These are phyloP conservation scores for Thalassaphorura encarpata DNA, from an alignment of 1,140 invertebrate genomes.

Conservation along the genomic window DNA sequence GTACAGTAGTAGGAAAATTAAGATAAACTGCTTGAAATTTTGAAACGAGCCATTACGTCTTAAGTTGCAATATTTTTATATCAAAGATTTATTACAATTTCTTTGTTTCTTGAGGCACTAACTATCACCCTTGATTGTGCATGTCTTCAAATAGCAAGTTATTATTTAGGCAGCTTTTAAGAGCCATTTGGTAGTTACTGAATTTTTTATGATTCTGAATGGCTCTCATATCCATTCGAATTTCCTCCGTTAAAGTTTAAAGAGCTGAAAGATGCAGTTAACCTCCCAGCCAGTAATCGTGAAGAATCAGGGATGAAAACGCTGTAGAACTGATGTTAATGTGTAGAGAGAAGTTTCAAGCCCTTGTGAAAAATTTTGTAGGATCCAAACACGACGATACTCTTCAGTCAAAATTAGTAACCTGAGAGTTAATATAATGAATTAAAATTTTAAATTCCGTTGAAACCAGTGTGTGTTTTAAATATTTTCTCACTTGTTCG, in stretches of 20 bases:
- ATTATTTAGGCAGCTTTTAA: too few species aligned
- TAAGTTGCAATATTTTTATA: too few species aligned
- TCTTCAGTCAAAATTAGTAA: slow-evolving; percentile 49
- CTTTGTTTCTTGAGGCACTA: too few species aligned
- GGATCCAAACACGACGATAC: slow-evolving; percentile 48
- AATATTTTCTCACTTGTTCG: slow-evolving; percentile 46
- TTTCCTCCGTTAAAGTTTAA: background rate
- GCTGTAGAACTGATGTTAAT: slow-evolving; percentile 45
- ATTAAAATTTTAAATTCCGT: slow-evolving; percentile 1
- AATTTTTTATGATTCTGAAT: too few species aligned
- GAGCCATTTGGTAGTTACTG: too few species aligned
- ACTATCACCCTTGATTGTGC: too few species aligned
- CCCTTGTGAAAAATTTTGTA: slow-evolving; percentile 46
- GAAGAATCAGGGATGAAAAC: slow-evolving; percentile 44
- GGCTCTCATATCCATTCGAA: too few species aligned
- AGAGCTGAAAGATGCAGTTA: slow-evolving; percentile 2
- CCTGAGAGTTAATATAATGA: slow-evolving; percentile 30
- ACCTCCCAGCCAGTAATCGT: slow-evolving; percentile 19
- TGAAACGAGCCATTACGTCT: too few species aligned
- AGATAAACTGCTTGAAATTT: too few species aligned
- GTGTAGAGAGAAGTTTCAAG: slow-evolving; percentile 46
- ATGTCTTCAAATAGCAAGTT: too few species aligned
- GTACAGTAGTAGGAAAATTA: too few species aligned
- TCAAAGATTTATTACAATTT: too few species aligned
- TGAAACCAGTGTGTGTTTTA: background rate